Conservation (phyloP, 2,113 vertebrate genomes). For the Ia io region DNA sequence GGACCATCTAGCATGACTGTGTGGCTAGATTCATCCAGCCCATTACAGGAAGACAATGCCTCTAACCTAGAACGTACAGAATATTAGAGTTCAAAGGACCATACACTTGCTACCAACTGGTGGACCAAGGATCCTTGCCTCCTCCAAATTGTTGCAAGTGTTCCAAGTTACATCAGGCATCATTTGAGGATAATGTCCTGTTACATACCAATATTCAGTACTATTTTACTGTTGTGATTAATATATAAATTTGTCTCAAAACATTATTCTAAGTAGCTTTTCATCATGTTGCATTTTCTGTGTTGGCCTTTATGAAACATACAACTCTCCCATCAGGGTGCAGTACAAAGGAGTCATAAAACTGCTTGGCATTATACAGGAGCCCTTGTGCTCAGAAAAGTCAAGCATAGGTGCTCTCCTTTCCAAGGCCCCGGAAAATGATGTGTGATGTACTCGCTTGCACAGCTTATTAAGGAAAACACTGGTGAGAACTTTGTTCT, state of each 20-base stretch:
- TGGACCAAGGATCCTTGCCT: neutral
- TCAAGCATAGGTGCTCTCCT: neutral
- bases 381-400: neutral
- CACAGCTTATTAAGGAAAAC: neutral
- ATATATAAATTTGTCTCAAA: neutral
- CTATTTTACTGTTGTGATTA: neutral
- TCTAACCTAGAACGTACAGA: neutral
- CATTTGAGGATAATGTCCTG: neutral
- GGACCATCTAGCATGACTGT: too few species aligned
- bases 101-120: too few species aligned
- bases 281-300: neutral
- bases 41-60: neutral
- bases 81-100: neutral
- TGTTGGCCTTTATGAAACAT: neutral
- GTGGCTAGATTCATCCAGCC: neutral
- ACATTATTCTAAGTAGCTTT: neutral
- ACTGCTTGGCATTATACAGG: neutral
- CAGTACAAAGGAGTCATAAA: neutral
- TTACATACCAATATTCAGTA: neutral
- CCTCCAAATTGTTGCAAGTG: neutral
- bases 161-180: neutral
- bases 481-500: neutral
- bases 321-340: neutral
- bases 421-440: neutral
- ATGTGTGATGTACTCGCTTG: neutral